Conservation (phyloP, 2,113 vertebrate genomes). For the Gyps fulvus region DNA sequence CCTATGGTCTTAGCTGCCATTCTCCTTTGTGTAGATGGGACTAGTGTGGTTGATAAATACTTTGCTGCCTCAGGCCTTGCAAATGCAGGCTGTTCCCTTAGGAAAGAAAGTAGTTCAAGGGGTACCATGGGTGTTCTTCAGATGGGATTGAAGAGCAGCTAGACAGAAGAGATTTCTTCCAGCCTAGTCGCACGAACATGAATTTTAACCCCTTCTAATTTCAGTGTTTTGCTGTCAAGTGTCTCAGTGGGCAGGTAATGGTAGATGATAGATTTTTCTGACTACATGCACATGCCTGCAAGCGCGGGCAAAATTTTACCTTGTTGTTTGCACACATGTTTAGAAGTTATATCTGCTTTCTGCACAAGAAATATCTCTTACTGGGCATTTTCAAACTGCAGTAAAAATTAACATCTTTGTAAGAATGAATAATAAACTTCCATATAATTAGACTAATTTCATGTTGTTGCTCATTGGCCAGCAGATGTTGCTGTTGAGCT, state of each 20-base stretch:
- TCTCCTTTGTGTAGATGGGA: not conserved
- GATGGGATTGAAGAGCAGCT: not conserved
- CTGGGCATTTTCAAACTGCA: not conserved
- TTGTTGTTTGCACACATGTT: not conserved
- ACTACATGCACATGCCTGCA: accelerated
- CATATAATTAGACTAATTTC: not conserved
- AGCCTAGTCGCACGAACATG: not conserved
- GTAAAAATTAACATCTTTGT: not conserved
- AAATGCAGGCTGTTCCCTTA: not conserved
- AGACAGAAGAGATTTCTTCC: not conserved
- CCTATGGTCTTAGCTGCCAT: constrained; percentile 2
- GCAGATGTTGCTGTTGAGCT: constrained; percentile 69
- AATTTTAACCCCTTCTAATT: not conserved
- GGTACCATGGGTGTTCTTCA: not conserved
- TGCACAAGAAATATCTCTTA: not conserved
- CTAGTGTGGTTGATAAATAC: not conserved
- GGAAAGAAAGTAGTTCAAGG: not conserved
- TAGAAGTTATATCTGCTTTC: not conserved
- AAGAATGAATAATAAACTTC: not conserved
- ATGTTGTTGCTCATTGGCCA: not conserved
- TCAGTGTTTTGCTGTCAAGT: not conserved
- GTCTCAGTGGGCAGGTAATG: not conserved
- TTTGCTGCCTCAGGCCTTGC: not conserved
- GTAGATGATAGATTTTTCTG: not conserved
- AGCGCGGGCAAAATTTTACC: not conserved